Conservation (phyloP, 2,797 vertebrate species). For the Molossus molossus region DNA sequence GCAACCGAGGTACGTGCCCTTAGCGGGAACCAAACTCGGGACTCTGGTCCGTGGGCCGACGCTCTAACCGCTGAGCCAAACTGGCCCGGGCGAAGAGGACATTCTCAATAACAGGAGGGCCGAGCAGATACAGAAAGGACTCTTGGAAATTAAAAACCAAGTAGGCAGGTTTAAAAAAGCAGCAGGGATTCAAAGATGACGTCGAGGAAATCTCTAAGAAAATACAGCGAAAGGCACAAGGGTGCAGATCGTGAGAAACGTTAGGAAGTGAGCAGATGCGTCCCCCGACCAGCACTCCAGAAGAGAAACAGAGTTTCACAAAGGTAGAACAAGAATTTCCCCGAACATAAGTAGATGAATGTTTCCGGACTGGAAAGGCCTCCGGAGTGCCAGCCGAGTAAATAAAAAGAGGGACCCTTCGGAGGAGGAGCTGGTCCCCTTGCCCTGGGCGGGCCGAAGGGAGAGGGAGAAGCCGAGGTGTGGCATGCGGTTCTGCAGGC, state of each 20-base stretch:
- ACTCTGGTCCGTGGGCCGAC: too few species aligned
- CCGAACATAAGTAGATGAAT: neutral
- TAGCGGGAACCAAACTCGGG: too few species aligned
- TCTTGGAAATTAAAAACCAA: neutral
- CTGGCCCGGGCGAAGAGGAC: too few species aligned
- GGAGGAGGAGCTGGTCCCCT: neutral
- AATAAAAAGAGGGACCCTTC: neutral
- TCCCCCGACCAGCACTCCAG: neutral
- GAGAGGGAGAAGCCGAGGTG: neutral
- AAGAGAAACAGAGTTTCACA: neutral
- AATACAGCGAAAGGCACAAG: neutral
- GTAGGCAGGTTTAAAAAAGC: neutral
- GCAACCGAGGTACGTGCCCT: too few species aligned
- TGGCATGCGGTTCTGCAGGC: too few species aligned
- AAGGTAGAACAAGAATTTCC: too few species aligned
- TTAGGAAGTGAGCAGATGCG: neutral
- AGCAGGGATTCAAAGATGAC: neutral
- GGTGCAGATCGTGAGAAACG: neutral
- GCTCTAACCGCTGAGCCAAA: too few species aligned
- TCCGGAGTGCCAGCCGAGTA: neutral
- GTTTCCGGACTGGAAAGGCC: too few species aligned
- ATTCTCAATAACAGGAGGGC: neutral
- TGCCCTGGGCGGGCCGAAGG: too few species aligned
- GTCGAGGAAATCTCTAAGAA: neutral
- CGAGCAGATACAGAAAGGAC: neutral